Evolutionary conservation across 2,888 invertebrate species (phyloP), one percentile per base, ranked within the genome.

Genomic region (Megaustenia siamemsis): DNA sequence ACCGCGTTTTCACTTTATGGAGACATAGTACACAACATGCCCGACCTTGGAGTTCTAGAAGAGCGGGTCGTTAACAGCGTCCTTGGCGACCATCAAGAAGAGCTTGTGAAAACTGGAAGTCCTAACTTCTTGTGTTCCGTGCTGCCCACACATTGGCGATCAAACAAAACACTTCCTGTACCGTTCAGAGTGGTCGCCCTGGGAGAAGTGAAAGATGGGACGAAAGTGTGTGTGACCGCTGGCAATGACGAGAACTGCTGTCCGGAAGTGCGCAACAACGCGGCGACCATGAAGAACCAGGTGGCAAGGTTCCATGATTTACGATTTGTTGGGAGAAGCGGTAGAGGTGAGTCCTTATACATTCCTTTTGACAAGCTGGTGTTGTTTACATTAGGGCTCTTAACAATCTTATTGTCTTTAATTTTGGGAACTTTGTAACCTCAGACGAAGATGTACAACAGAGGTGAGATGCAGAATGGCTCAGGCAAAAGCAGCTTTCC

Each of bases 211-310:
- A 91, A 91, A 68, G 98, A 99, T 94, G 98, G 98, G n/a, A 99
- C 99, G 56, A 95, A 97, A 89, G 98, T 99, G 88, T 97, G 97
- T 75, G 96, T 99, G 81, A 95, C 97, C 86, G 99, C 99, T 75
- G 99, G 99, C 77, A 99, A 99, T 94, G 99, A 99, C 93, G 99
- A 99, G 95, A 99, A 99, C 95, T 97, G 96, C 93, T 97, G 97
- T 93, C 98, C 98, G 1, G 99, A 99, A 92, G 95, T 99, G 86
- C 95, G 97, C 90, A 99, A 99, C 94, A 96, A 96, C 92, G 97
- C 97, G 15, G 97, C 99, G 2, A 96, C 97, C 89, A 98, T 99
- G 97, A 98, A 98, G 95, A 97, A 98, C 94, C 97, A 97, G 94
- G 97, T 98, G 89, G 99, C 99, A 90, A 98, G 98, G 95, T 99